Evolutionary conservation across 37 sponge, comb jelly and placozoan species (phyloP).

Genomic region (Hormiphora californensis): DNA sequence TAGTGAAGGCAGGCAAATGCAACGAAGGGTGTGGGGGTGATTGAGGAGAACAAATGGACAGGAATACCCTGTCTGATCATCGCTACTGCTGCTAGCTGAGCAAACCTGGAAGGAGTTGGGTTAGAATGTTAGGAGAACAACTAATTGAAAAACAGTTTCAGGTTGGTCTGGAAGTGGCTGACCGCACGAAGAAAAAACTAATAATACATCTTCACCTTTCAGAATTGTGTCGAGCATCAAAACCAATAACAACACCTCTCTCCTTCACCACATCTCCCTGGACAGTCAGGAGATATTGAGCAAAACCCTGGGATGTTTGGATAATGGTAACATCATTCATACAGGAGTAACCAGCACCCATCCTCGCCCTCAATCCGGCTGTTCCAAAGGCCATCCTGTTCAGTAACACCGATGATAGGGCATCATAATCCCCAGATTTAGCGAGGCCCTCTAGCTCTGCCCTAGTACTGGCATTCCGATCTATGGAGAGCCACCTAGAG

Average conservation of each 20-base stretch:
- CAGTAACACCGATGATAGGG: conserved; percentile 57
- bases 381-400: conserved; percentile 86
- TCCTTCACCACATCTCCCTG: neutral
- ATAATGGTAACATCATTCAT: conserved; percentile 99
- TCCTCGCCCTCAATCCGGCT: conserved; percentile 77
- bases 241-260: conserved; percentile 89
- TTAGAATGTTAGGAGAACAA: neutral
- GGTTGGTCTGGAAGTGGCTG: neutral
- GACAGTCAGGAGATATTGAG: conserved; percentile 46
- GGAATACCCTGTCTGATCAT: conserved; percentile 77
- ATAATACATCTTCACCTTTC: conserved; percentile 59
- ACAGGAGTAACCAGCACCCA: conserved; percentile 89
- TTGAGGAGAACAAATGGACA: conserved; percentile 78
- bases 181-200: neutral
- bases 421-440: conserved; percentile 56
- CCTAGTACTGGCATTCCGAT: conserved; percentile 55
- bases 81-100: conserved; percentile 69
- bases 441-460: conserved; percentile 59
- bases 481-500: conserved; percentile 5
- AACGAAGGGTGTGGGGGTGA: conserved; percentile 85
- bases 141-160: neutral
- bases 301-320: conserved; percentile 84
- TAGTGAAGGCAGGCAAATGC: conserved; percentile 80
- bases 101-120: conserved; percentile 69
- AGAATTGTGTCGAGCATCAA: conserved; percentile 96